These are phyloP conservation scores for Sinosuthora webbiana DNA, from an alignment of 2,113 vertebrate genomes.

Conservation along the genomic window DNA sequence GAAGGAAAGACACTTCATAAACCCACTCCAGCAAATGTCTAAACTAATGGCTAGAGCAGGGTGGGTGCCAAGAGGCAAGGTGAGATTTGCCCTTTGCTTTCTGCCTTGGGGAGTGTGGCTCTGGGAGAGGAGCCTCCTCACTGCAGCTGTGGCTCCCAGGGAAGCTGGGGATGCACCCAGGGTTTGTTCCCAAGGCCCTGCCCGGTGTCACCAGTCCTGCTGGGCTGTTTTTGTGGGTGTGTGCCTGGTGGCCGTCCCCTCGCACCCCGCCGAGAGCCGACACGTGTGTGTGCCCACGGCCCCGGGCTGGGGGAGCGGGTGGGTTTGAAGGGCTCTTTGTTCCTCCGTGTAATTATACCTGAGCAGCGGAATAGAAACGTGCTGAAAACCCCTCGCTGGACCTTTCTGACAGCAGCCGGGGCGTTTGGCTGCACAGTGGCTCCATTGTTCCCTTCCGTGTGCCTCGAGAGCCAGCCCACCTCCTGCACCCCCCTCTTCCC, in stretches of 20 bases:
- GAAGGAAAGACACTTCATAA: background rate
- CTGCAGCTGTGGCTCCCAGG: background rate
- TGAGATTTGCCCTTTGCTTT: background rate
- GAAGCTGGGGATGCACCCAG: background rate
- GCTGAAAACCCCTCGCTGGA: constrained; percentile 46
- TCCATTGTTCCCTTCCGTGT: background rate
- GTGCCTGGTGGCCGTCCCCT: rapidly evolving
- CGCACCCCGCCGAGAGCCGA: rapidly evolving
- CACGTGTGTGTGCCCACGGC: background rate
- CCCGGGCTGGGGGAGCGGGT: background rate
- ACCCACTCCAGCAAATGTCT: rapidly evolving
- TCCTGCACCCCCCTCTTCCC: background rate
- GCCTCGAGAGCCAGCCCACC: background rate
- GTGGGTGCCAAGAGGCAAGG: background rate
- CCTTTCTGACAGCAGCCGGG: background rate
- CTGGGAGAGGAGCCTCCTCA: rapidly evolving
- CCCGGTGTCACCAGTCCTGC: rapidly evolving
- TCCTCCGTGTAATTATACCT: constrained; percentile 53
- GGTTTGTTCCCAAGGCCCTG: background rate
- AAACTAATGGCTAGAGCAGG: background rate
- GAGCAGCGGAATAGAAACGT: constrained; percentile 50
- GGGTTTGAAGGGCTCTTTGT: constrained; percentile 61
- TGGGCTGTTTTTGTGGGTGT: background rate
- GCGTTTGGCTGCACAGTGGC: background rate
- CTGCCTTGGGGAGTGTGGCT: background rate